A percentile compares a stretch with the other conserved stretches of the same genome.
phyloP scores from a whole-genome alignment of 30 jellyfish, hydroid and myxozoan species.

The Nemopilema nomurai region DNA sequence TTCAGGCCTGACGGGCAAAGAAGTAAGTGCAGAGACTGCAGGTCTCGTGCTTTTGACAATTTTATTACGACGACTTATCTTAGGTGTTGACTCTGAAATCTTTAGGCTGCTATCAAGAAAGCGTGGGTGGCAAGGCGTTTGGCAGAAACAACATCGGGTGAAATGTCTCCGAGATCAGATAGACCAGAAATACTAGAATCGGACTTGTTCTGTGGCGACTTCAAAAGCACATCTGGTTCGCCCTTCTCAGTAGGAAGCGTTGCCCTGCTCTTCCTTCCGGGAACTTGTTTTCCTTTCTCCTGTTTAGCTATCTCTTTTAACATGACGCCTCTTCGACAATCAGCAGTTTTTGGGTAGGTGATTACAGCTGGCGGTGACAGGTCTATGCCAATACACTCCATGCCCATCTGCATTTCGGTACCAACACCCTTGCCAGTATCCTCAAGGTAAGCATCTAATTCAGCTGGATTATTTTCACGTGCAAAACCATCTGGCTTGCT shows the following conservation, averaged over 20 bases:
- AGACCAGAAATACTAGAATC: background rate
- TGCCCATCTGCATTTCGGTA: background rate
- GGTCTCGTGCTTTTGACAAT: background rate
- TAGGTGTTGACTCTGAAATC: background rate
- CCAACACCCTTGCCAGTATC: background rate
- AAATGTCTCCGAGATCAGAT: background rate
- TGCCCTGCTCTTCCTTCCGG: too few species aligned
- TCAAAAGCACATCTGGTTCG: background rate
- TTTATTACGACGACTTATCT: background rate
- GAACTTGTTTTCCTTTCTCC: too few species aligned
- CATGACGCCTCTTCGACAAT: too few species aligned
- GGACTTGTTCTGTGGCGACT: background rate
- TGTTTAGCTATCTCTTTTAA: too few species aligned
- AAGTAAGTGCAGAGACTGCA: too few species aligned
- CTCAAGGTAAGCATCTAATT: too few species aligned
- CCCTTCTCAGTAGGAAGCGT: background rate
- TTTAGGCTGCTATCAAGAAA: too few species aligned
- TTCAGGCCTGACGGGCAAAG: too few species aligned
- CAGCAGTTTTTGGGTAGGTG: background rate
- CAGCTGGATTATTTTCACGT: background rate
- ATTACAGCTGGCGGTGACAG: background rate
- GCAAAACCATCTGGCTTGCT: background rate
- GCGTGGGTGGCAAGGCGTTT: too few species aligned
- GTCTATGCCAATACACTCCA: background rate
- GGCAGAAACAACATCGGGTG: background rate